phyloP scores from a whole-genome alignment of 2,113 vertebrate species.

The Hypocryptadius cinnamomeus region DNA sequence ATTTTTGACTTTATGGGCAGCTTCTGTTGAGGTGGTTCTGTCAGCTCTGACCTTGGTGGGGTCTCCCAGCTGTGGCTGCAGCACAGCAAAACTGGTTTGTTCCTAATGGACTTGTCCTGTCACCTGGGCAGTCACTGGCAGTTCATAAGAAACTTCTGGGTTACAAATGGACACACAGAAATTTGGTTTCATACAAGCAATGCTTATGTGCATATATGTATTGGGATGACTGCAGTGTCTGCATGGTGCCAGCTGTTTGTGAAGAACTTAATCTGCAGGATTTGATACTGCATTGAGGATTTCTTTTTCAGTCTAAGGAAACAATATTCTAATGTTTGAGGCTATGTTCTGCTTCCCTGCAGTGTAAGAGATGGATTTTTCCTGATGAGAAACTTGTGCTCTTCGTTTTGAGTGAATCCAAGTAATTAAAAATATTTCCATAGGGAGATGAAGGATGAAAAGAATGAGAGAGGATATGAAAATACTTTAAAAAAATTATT shows the following conservation, averaged over 20 bases:
- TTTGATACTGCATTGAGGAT: background rate
- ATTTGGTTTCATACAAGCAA: background rate
- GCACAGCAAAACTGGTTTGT: background rate
- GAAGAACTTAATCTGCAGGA: background rate
- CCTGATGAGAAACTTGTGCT: background rate
- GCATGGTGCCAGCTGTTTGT: background rate
- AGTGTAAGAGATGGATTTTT: background rate
- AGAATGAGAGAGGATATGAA: background rate
- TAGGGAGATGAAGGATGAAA: background rate
- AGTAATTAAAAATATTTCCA: conserved; percentile 32
- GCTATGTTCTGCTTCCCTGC: background rate
- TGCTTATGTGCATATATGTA: background rate
- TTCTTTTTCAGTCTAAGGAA: background rate
- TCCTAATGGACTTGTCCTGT: background rate
- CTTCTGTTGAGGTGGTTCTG: background rate
- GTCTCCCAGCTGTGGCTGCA: background rate
- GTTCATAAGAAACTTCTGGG: background rate
- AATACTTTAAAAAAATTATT: background rate
- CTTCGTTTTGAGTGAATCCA: background rate
- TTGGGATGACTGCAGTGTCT: background rate
- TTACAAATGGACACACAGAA: background rate
- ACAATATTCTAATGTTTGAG: background rate
- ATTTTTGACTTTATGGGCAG: background rate
- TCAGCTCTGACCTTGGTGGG: background rate
- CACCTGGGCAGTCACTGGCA: background rate